These are phyloP conservation scores for Zaprionus inermis DNA, from an alignment of 1,140 invertebrate species.

Conservation along the genomic window DNA sequence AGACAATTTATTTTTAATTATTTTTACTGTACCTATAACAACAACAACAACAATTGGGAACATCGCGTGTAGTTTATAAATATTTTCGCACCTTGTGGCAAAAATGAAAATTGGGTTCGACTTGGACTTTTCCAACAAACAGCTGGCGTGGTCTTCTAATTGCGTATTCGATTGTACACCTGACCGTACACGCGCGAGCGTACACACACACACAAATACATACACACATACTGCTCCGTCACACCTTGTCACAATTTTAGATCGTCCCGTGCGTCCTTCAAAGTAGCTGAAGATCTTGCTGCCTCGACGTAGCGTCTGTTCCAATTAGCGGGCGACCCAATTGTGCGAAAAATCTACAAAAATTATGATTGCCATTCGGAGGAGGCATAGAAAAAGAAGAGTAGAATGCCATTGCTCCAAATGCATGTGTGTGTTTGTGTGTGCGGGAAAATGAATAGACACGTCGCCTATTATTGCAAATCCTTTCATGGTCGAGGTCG, in stretches of 20 bases:
- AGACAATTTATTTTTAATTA: constrained; percentile 39
- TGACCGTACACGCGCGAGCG: constrained; percentile 2
- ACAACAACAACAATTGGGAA: constrained; percentile 29
- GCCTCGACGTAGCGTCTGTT: constrained; percentile 51
- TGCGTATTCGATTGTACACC: constrained; percentile 48
- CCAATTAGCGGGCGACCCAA: constrained; percentile 68
- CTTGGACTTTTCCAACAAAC: constrained; percentile 23
- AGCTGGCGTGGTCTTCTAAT: constrained; percentile 31
- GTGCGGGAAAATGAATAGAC: constrained; percentile 22
- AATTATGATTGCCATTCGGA: constrained; percentile 69
- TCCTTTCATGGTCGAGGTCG: constrained; percentile 81
- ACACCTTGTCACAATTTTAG: constrained; percentile 73
- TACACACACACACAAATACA: neutral
- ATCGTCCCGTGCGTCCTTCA: constrained; percentile 62
- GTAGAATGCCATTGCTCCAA: constrained; percentile 49
- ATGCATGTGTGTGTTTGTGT: constrained; percentile 8
- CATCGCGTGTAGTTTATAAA: constrained; percentile 27
- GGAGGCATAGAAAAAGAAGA: constrained; percentile 39
- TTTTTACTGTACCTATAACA: constrained; percentile 46
- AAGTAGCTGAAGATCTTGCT: constrained; percentile 53
- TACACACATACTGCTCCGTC: constrained; percentile 34
- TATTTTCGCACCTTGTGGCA: constrained; percentile 60
- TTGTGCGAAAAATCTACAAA: constrained; percentile 37
- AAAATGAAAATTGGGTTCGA: constrained; percentile 48
- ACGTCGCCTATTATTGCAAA: constrained; percentile 46